Conservation (phyloP, 1,140 invertebrate genomes). For the Delia radicum region DNA sequence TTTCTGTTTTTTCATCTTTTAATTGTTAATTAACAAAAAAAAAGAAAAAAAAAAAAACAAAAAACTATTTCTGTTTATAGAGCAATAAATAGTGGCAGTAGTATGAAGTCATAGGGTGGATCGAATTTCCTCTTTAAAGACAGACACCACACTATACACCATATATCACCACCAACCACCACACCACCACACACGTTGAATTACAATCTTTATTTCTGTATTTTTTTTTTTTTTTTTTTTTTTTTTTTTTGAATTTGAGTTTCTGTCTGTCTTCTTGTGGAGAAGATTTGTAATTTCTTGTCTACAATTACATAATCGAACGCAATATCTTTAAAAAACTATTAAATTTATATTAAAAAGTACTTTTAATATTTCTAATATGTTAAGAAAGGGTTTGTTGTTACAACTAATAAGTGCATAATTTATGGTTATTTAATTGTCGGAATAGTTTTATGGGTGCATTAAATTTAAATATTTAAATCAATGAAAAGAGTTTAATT, state of each 20-base stretch:
- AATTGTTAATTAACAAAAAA: neutral
- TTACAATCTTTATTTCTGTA: neutral
- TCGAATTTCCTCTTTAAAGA: neutral
- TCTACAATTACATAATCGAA: neutral
- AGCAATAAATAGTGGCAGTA: neutral
- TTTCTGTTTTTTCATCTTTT: neutral
- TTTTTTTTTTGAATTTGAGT: too few relatives aligned
- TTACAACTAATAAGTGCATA: neutral
- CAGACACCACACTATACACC: neutral
- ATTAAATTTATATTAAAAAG: slow-evolving; percentile 1
- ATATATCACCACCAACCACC: neutral
- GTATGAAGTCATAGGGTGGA: neutral
- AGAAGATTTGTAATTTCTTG: neutral
- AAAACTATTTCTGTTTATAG: neutral
- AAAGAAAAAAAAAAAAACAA: neutral
- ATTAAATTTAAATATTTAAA: neutral
- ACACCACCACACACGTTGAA: neutral
- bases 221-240: too few relatives aligned
- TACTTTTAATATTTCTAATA: neutral
- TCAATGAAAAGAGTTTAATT: too few relatives aligned
- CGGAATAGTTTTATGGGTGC: neutral
- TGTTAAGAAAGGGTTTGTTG: neutral
- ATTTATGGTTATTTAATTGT: neutral
- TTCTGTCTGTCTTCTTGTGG: neutral
- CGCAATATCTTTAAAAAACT: neutral